Evolutionary conservation across 2,113 vertebrate genomes (phyloP).

Genomic region (Mormyrus iriodes): DNA sequence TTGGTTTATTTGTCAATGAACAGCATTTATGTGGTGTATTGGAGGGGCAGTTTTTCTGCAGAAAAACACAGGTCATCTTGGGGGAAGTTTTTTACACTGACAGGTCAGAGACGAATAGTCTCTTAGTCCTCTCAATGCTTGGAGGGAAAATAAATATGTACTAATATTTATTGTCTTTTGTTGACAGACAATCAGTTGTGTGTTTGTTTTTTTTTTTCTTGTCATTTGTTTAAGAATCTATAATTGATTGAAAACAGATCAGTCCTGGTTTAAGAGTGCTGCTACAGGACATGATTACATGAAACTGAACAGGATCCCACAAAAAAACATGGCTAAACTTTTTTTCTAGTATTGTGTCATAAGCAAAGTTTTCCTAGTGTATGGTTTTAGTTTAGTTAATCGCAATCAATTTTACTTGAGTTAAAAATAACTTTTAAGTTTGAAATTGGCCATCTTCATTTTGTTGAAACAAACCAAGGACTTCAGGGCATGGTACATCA

Average conservation of each 20-base stretch:
- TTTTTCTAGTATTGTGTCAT: neutral
- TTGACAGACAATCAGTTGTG: constrained; percentile 3
- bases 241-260: neutral
- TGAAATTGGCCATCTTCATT: neutral
- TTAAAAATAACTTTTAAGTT: neutral
- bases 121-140: neutral
- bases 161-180: neutral
- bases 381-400: neutral
- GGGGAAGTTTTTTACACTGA: neutral
- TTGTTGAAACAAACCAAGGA: neutral
- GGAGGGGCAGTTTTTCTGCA: neutral
- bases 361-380: neutral
- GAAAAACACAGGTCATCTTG: neutral
- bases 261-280: neutral
- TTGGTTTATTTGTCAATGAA: neutral
- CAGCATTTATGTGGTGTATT: neutral
- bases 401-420: neutral
- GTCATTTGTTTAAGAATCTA: neutral
- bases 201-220: neutral
- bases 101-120: neutral
- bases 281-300: neutral
- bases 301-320: too few species aligned
- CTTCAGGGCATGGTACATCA: neutral
- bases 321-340: neutral
- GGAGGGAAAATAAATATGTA: neutral